phyloP scores from a whole-genome alignment of 1,140 invertebrate genomes.

The Sipha flava region DNA sequence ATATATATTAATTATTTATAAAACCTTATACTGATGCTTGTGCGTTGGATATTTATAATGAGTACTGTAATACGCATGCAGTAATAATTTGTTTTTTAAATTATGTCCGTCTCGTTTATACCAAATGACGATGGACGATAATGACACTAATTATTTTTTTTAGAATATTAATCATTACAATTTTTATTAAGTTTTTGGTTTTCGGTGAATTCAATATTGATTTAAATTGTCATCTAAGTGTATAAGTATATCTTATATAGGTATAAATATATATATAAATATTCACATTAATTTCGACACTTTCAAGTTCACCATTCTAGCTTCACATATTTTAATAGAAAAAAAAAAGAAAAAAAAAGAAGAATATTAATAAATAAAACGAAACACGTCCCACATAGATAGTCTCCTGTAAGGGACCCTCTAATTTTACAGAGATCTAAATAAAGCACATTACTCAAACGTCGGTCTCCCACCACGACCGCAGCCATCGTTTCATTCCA shows the following conservation, averaged over 20 bases:
- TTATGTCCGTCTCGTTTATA: no score
- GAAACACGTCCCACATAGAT: constrained; percentile 23
- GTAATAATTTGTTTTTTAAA: no score
- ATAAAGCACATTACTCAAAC: constrained; percentile 32
- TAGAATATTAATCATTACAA: background rate
- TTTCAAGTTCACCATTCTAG: background rate
- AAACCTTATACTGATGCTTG: no score
- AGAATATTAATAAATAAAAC: constrained; percentile 16
- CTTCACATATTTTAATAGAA: background rate
- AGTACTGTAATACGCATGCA: no score
- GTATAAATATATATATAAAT: no score
- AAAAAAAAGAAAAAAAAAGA: background rate
- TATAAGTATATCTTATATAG: no score
- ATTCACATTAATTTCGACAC: background rate
- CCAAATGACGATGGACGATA: no score
- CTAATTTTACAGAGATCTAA: constrained; percentile 30
- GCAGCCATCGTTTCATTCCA: background rate
- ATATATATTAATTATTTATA: no score
- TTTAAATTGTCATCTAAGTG: no score
- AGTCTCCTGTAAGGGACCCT: constrained; percentile 24
- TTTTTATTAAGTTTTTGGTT: no score
- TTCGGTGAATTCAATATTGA: no score
- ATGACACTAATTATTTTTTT: background rate
- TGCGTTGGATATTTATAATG: no score
- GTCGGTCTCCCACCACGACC: constrained; percentile 29